Evolutionary conservation across 2,888 invertebrate species (phyloP).

Genomic region (Heteropelma amictum): DNA sequence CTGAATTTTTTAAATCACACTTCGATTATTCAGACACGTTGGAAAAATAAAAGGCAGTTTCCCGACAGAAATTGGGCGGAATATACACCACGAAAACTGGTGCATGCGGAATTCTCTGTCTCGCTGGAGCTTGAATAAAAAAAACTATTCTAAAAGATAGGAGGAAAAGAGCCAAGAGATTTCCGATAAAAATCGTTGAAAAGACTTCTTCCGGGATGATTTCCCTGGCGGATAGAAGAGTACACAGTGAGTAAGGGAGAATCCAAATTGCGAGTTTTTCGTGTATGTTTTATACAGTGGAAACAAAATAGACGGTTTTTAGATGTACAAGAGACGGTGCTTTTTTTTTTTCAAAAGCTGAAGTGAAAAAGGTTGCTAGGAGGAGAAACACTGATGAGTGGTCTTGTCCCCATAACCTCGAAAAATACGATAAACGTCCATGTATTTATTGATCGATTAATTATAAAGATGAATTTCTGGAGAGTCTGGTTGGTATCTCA

Average conservation of each 20-base stretch:
- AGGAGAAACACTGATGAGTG: neutral
- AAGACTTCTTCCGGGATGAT: constrained; percentile 40
- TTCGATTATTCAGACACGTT: too few relatives aligned
- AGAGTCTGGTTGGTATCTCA: neutral
- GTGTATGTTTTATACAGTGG: neutral
- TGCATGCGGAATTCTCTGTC: constrained; percentile 1
- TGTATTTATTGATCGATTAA: constrained; percentile 7
- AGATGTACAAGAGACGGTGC: too few relatives aligned
- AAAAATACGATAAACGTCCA: constrained; percentile 6
- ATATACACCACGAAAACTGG: constrained; percentile 27
- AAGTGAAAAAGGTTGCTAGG: neutral
- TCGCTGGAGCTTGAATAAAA: constrained; percentile 6
- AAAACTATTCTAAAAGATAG: constrained; percentile 6
- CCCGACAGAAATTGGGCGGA: constrained; percentile 7
- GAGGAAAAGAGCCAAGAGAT: constrained; percentile 46
- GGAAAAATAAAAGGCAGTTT: neutral
- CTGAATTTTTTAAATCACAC: too few relatives aligned
- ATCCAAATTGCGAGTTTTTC: constrained; percentile 14
- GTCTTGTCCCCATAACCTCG: neutral
- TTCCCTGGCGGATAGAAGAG: constrained; percentile 39
- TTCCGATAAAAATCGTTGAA: constrained; percentile 61
- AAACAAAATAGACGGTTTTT: neutral
- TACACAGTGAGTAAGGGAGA: neutral
- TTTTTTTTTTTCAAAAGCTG: neutral
- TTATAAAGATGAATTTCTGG: neutral